Evolutionary conservation across 2,113 vertebrate species (phyloP).

Genomic region (Ictidomys tridecemlineatus): DNA sequence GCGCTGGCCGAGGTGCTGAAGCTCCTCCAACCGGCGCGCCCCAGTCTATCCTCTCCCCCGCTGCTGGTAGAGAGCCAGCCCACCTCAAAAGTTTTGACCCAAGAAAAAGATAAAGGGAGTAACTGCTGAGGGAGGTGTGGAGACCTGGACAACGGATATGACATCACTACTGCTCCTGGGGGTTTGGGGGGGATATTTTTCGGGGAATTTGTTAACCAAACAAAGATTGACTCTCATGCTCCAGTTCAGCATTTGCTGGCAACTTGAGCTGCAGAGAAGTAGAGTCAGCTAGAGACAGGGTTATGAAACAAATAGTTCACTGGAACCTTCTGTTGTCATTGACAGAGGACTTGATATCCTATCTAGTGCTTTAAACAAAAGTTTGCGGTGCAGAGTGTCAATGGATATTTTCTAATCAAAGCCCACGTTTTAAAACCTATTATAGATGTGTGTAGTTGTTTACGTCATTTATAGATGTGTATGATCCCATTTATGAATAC

Average conservation of each 20-base stretch:
- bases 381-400: slow-evolving; percentile 11
- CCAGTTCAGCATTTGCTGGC: slow-evolving; percentile 43
- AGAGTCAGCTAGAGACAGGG: slow-evolving; percentile 44
- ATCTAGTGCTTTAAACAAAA: slow-evolving; percentile 60
- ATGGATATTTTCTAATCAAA: not conserved
- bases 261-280: slow-evolving; percentile 38
- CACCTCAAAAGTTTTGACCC: slow-evolving; percentile 89
- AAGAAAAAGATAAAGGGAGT: slow-evolving; percentile 65
- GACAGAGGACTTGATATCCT: slow-evolving; percentile 47
- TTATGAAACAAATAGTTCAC: slow-evolving; percentile 72
- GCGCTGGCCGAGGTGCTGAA: slow-evolving; percentile 84
- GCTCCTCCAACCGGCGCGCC: slow-evolving; percentile 56
- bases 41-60: not conserved
- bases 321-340: slow-evolving; percentile 73
- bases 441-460: not conserved
- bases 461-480: not conserved
- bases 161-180: slow-evolving; percentile 88
- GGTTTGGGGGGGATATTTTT: not conserved
- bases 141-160: slow-evolving; percentile 90
- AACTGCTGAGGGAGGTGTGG: slow-evolving; percentile 75
- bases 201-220: slow-evolving; percentile 79
- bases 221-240: slow-evolving; percentile 28
- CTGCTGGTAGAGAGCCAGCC: slow-evolving; percentile 13
- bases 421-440: not conserved
- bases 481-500: not conserved